Base-by-base conservation (phyloP, 2,888 invertebrate species). In the Lissocephala sabroskyi region DNA sequence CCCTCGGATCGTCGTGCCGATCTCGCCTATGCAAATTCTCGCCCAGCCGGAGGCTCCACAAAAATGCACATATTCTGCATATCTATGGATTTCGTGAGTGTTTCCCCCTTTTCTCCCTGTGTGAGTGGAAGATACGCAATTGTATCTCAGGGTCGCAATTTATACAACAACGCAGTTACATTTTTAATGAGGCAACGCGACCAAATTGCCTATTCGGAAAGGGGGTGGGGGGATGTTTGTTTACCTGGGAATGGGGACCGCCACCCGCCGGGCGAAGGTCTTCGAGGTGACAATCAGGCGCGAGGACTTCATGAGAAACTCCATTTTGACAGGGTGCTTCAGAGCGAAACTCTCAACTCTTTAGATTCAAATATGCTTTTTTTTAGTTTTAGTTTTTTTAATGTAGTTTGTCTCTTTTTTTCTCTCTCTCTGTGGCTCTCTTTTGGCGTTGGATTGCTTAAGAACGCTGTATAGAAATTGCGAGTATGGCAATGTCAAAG, bases 181-280 rank as follows among this genome's bases (percentile, higher is more conserved):
- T 70, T 64, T 59, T 59, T 64, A 74, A 70, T 70, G 70, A 66
- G 10, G 11, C 18, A 37, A 16, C n/a, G n/a, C n/a, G n/a, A n/a
- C n/a, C n/a, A n/a, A n/a, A n/a, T n/a, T n/a, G n/a, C n/a, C n/a
- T n/a, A n/a, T n/a, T n/a, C n/a, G n/a, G n/a, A n/a, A n/a, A n/a
- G n/a, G n/a, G n/a, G n/a, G n/a, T n/a, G n/a, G n/a, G n/a, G n/a
- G n/a, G n/a, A n/a, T n/a, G n/a, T 17, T 26, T 30, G 10, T 59
- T 83, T 85, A 84, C 84, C 84, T 84, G 81, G 84, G 84, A 70
- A 84, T 82, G 52, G 85, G 84, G 51, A 84, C 80, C 59, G 80
- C 78, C 66, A 84, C 82, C 57, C 84, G 83, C 41, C 84, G 76
- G 46, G 82, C 79, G 63, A 83, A 82, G 59, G 81, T 82, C 76